Conservation (phyloP, 2,797 vertebrate species). For the Phrynocephalus forsythii region DNA sequence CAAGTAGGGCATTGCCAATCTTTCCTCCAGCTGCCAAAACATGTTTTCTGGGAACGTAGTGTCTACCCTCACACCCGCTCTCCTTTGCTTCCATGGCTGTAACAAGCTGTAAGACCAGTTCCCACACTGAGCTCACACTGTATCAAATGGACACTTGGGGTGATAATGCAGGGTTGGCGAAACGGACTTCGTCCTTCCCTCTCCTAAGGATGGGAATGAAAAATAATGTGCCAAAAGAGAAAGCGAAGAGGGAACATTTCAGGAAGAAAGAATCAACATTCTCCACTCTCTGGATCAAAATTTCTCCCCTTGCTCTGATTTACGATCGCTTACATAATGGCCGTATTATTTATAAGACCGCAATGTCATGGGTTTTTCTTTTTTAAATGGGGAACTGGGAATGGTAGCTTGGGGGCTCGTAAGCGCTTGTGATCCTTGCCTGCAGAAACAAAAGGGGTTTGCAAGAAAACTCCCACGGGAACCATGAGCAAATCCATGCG, state of each 20-base stretch:
- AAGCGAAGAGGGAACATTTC: slow-evolving; percentile 33
- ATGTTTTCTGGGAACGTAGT: not conserved
- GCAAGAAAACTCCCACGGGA: not conserved
- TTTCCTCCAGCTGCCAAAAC: not conserved
- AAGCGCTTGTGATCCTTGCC: not conserved
- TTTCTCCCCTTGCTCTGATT: slow-evolving; percentile 50
- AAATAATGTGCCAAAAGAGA: slow-evolving; percentile 41
- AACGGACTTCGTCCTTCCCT: not conserved
- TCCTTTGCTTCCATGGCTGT: not conserved
- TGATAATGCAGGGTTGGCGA: not conserved
- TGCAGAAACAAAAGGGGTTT: not conserved
- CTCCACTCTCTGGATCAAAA: slow-evolving; percentile 31
- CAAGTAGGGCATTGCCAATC: not conserved
- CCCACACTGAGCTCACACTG: slow-evolving; percentile 24
- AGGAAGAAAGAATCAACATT: slow-evolving; percentile 22
- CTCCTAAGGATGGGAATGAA: slow-evolving; percentile 28
- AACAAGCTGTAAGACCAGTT: slow-evolving; percentile 22
- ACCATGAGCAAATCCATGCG: not conserved
- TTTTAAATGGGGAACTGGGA: slow-evolving; percentile 35
- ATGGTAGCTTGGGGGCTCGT: slow-evolving; percentile 42
- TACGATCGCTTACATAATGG: slow-evolving; percentile 50
- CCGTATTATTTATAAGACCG: slow-evolving; percentile 53
- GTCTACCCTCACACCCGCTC: not conserved
- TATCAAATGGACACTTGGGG: slow-evolving; percentile 10
- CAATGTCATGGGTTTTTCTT: slow-evolving; percentile 33